These are phyloP conservation scores for Drosophila macrospina DNA, from an alignment of 2,888 invertebrate species.

Conservation along the genomic window DNA sequence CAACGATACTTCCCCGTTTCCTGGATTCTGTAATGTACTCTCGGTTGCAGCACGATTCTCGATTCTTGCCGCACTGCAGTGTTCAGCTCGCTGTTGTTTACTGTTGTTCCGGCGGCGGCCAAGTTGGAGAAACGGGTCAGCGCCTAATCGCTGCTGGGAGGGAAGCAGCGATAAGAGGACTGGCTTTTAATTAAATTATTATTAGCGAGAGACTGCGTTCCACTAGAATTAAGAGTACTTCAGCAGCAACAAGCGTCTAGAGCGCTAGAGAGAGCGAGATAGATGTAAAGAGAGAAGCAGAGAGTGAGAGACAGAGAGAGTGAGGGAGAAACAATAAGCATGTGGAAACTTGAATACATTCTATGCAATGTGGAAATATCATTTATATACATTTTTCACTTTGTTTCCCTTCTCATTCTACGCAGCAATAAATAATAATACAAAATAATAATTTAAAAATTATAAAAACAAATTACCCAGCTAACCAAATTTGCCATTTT, in stretches of 20 bases:
- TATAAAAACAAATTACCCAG: too few relatives aligned
- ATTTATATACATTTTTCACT: neutral
- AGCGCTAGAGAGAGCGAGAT: neutral
- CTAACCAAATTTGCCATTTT: too few relatives aligned
- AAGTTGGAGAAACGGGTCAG: slow-evolving; percentile 63
- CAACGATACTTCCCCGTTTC: neutral
- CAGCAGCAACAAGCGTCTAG: slow-evolving; percentile 1
- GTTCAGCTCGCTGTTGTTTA: slow-evolving; percentile 63
- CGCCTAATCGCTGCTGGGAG: slow-evolving; percentile 57
- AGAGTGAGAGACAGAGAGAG: too few relatives aligned
- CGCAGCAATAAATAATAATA: neutral
- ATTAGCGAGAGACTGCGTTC: slow-evolving; percentile 49
- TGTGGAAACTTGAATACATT: too few relatives aligned
- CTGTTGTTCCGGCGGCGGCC: slow-evolving; percentile 48
- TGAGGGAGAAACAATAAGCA: neutral
- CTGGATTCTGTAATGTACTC: neutral
- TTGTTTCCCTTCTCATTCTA: neutral
- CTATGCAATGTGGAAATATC: slow-evolving; percentile 2
- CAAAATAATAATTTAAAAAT: too few relatives aligned
- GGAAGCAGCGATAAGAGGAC: slow-evolving; percentile 62
- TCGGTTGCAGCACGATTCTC: neutral
- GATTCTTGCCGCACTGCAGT: slow-evolving; percentile 33
- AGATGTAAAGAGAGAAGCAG: neutral
- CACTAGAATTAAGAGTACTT: slow-evolving; percentile 58
- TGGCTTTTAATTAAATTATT: slow-evolving; percentile 65